A percentile compares a stretch with the other conserved stretches of the same genome.
Conservation (phyloP, 2,113 vertebrate genomes). For the Corythoichthys intestinalis region DNA sequence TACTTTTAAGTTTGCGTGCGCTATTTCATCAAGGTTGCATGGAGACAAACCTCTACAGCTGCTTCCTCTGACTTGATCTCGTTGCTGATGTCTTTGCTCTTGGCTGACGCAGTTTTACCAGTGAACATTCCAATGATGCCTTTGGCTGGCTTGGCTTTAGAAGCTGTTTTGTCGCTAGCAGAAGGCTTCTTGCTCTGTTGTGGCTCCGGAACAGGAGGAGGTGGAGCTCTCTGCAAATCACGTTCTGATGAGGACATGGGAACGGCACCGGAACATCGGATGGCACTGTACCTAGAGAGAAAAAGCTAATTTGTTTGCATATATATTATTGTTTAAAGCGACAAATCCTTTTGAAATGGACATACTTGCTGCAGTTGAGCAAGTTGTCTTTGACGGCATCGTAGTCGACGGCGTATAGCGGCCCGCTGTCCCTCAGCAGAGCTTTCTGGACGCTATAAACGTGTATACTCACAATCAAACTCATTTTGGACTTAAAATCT, state of each 20-base stretch:
- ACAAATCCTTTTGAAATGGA: not conserved
- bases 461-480: slow-evolving; percentile 80
- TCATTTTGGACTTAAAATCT: slow-evolving; percentile 87
- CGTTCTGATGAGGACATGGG: slow-evolving; percentile 62
- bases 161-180: slow-evolving; percentile 65
- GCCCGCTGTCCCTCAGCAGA: slow-evolving; percentile 86
- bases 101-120: slow-evolving; percentile 67
- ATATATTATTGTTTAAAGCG: too few species aligned
- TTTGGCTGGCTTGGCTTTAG: slow-evolving; percentile 74
- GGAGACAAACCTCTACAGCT: slow-evolving; percentile 62
- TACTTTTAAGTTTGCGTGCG: too few species aligned
- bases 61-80: slow-evolving; percentile 78
- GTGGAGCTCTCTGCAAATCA: slow-evolving; percentile 35
- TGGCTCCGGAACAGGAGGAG: not conserved
- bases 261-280: slow-evolving; percentile 77
- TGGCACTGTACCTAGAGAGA: slow-evolving; percentile 82
- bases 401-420: slow-evolving; percentile 91
- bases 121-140: slow-evolving; percentile 94
- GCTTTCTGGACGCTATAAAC: slow-evolving; percentile 96
- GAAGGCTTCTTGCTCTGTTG: not conserved
- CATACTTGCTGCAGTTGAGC: slow-evolving; percentile 85
- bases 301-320: too few species aligned
- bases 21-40: not conserved
- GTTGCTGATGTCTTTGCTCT: slow-evolving; percentile 67
- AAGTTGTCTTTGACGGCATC: slow-evolving; percentile 90